phyloP scores from a whole-genome alignment of 2,797 vertebrate species.

The Melanotaenia nigrans region DNA sequence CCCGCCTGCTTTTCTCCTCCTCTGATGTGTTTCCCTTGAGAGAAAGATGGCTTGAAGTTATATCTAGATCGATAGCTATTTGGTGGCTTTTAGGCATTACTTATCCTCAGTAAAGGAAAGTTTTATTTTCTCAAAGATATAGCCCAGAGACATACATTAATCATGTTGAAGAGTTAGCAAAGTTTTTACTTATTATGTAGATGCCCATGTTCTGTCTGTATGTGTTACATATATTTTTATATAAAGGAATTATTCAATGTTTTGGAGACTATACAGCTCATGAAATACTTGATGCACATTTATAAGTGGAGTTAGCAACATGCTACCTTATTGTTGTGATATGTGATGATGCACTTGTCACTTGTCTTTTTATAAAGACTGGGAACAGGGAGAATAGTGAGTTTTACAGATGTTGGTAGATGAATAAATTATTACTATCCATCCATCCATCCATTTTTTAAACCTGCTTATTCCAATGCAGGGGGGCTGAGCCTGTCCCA shows the following conservation, averaged over 20 bases:
- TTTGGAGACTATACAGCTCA: not conserved
- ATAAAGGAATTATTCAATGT: not conserved
- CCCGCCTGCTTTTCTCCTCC: not conserved
- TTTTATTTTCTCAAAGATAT: slow-evolving; percentile 15
- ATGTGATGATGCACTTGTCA: too few relatives aligned
- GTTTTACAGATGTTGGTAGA: not conserved
- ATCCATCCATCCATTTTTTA: not conserved
- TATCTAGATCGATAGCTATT: slow-evolving; percentile 52
- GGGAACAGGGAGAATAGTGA: not conserved
- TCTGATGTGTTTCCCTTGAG: slow-evolving; percentile 34
- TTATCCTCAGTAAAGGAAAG: slow-evolving; percentile 14
- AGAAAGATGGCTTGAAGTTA: slow-evolving; percentile 32
- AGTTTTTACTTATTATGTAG: slow-evolving; percentile 14
- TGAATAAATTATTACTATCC: too few relatives aligned
- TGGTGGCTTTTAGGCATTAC: slow-evolving; percentile 24
- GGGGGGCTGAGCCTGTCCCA: too few relatives aligned
- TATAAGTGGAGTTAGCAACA: not conserved
- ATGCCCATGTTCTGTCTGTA: not conserved
- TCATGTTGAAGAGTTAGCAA: slow-evolving; percentile 22
- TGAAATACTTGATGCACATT: not conserved
- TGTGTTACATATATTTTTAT: not conserved
- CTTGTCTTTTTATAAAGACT: not conserved
- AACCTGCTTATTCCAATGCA: too few relatives aligned
- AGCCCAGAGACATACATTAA: slow-evolving; percentile 32
- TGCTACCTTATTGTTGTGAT: too few relatives aligned